Evolutionary conservation across 2,888 invertebrate genomes (phyloP), one percentile per base, ranked within the genome.

Genomic region (Calliphora vomitoria): DNA sequence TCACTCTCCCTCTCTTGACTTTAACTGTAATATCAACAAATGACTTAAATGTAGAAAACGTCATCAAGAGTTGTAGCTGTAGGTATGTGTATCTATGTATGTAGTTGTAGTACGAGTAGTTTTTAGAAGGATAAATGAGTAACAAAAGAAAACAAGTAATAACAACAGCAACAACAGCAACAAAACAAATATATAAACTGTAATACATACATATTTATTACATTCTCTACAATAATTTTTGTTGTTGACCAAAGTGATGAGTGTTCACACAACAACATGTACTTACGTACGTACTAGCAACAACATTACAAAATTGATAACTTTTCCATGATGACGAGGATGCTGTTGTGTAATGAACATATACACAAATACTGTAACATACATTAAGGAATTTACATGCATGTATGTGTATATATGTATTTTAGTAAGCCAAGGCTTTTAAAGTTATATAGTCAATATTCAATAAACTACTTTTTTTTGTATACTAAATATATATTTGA

Each of bases 31-130:
- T 41, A 53, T 74, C 68, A 68, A 62, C 79, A 68, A 79, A 79
- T 74, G 50, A 55, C 50, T 72, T 64, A 18, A 64, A 71, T 25
- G 41, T 25, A 71, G 11, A 64, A 31, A 85, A 80, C 79, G 74
- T 75, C 74, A 75, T 80, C n/a, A 80, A 35, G 53, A 58, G 50
- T 72, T 66, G 20, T 69, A 13, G 41, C 38, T 10, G n/a, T 69
- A 69, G 18, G 31, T 31, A 31, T 31, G 31, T 35, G 58, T n/a
- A n/a, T n/a, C n/a, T n/a, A 50, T 13, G 44, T 47, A 8, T 50
- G 71, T 71, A 15, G 69, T 58, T 25, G 44, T 31, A 66, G 11
- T 47, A 47, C n/a, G 35, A 44, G 13, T 35, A 64, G 76, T 62
- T 60, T 69, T 25, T 76, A 47, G 47, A 60, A 60, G 64, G 44